Evolutionary conservation across 2,797 vertebrate genomes (phyloP), one percentile per base, ranked within the genome.

Genomic region (Helostoma temminkii): DNA sequence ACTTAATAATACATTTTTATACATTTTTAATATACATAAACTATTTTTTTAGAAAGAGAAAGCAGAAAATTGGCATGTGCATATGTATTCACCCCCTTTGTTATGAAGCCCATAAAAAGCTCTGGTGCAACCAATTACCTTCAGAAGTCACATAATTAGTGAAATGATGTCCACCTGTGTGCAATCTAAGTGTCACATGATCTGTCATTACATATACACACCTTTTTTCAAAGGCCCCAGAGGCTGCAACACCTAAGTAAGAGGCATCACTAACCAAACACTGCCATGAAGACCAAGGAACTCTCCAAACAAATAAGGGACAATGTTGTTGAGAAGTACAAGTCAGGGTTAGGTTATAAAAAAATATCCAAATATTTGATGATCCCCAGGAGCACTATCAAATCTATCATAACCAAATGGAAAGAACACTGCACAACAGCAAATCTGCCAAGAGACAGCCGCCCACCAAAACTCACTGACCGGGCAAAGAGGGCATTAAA

Each of bases 201-300:
- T 34, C 45, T 25, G 45, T 24, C 45, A 47, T 10, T 47, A 47
- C 5, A 47, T 47, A 25, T 21, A 47, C 11, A 47, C 10, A 30
- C 28, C 22, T 47, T 24, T 47, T 25, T 6, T 47, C 4, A 47
- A 47, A 47, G 22, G 22, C 21, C 45, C 45, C 45, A 30, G 28
- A 30, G 28, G 28, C 28, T 30, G 28, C 28, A 30, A 4, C 28
- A 30, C 28, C 21, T 47, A 47, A 25, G 19, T 21, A 47, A 47
- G 21, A 47, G 45, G 45, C 21, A 47, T 8, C 21, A 47, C 45
- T 47, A 47, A 24, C 45, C 45, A 47, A 47, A 47, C 22, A 47
- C 22, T 25, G 45, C 45, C 21, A 24, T 47, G 45, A 25, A 47
- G 45, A 47, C 45, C 45, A 47, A 47, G 45, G 21, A 47, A 25